phyloP scores from a whole-genome alignment of 2,797 vertebrate genomes.

The Notolabrus celidotus region DNA sequence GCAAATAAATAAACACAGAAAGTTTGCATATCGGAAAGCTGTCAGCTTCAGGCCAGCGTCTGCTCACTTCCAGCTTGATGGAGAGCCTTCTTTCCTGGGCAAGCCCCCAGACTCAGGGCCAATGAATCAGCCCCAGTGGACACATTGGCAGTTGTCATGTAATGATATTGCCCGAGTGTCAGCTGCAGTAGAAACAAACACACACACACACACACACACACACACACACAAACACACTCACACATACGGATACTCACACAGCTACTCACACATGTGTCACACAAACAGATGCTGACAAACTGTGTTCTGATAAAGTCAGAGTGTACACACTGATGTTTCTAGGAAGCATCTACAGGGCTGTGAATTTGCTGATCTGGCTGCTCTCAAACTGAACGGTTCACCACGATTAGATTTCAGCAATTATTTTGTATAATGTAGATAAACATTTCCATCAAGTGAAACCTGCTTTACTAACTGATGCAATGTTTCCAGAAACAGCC shows the following conservation, averaged over 20 bases:
- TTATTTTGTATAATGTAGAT: too few species aligned
- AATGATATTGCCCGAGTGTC: constrained; percentile 81
- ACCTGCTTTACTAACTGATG: too few species aligned
- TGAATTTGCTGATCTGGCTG: constrained; percentile 2
- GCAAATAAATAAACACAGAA: constrained; percentile 83
- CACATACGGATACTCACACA: background rate
- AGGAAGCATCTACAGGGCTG: constrained; percentile 20
- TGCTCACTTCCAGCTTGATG: constrained; percentile 80
- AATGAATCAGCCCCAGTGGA: constrained; percentile 82
- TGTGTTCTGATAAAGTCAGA: constrained; percentile 2
- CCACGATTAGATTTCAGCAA: too few species aligned
- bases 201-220: constrained; percentile 12
- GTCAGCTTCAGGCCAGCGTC: constrained; percentile 73
- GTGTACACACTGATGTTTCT: constrained; percentile 38
- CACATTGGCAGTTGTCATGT: constrained; percentile 85
- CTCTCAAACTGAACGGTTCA: background rate
- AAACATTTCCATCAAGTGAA: too few species aligned
- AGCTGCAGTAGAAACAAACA: constrained; percentile 46
- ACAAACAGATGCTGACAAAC: constrained; percentile 34
- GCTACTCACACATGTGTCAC: background rate
- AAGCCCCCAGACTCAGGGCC: constrained; percentile 56
- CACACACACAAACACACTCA: background rate
- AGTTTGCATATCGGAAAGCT: constrained; percentile 86
- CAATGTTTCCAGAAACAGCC: too few species aligned
- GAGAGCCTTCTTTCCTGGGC: constrained; percentile 80